A percentile compares a stretch with the other conserved stretches of the same genome.
These are phyloP conservation scores for Geodia barretti DNA, from an alignment of 37 sponge, comb jelly and placozoan species.

Conservation along the genomic window DNA sequence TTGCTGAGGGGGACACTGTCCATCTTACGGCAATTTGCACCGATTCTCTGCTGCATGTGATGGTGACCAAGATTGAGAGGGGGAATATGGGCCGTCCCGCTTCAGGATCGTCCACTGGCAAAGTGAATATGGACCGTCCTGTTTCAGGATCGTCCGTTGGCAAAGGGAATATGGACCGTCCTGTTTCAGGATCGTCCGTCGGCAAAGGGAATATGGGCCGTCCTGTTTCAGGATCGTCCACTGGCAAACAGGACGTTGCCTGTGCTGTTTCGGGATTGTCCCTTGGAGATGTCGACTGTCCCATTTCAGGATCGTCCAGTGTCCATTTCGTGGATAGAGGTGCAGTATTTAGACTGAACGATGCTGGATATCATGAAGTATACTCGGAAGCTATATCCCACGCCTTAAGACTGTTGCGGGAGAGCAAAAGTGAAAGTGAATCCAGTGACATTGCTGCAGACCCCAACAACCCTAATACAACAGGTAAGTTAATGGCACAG, in stretches of 20 bases:
- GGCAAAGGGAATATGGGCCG: neutral
- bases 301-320: neutral
- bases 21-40: conserved; percentile 47
- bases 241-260: too few relatives aligned
- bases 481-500: too few relatives aligned
- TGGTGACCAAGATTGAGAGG: conserved; percentile 2
- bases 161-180: too few relatives aligned
- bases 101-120: too few relatives aligned
- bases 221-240: too few relatives aligned
- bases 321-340: conserved; percentile 43
- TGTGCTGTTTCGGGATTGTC: too few relatives aligned
- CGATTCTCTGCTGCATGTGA: conserved; percentile 38
- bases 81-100: neutral
- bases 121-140: neutral
- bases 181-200: neutral
- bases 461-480: too few relatives aligned
- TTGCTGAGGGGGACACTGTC: conserved; percentile 36
- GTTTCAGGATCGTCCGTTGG: too few relatives aligned
- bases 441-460: too few relatives aligned
- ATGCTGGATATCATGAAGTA: conserved; percentile 14
- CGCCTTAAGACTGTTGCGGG: neutral
- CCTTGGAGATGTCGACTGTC: neutral
- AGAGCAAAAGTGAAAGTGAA: too few relatives aligned
- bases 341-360: conserved; percentile 50
- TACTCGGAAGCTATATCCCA: conserved; percentile 23